Evolutionary conservation across 2,113 vertebrate species (phyloP).

Genomic region (Strix uralensis): DNA sequence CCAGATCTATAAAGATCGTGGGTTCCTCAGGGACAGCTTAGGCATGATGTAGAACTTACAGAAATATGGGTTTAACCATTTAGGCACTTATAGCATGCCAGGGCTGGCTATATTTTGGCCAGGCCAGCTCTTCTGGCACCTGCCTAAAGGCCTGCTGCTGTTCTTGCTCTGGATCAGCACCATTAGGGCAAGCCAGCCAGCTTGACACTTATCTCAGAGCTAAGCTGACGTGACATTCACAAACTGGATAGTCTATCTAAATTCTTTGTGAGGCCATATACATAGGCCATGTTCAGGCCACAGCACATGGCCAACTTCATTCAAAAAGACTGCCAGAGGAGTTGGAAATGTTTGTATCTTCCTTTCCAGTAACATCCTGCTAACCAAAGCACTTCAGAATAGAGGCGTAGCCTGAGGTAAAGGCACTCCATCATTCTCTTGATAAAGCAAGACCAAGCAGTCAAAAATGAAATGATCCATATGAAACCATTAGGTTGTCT

Average conservation of each 20-base stretch:
- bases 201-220: neutral
- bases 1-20: neutral
- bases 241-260: neutral
- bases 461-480: neutral
- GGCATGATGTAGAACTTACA: neutral
- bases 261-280: neutral
- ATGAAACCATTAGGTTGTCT: neutral
- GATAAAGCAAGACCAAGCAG: neutral
- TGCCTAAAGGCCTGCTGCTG: neutral
- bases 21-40: neutral
- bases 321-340: neutral
- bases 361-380: neutral
- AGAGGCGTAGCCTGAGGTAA: neutral
- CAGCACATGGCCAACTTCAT: neutral
- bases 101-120: neutral
- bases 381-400: neutral
- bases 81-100: neutral
- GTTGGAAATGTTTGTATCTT: neutral
- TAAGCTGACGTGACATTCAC: neutral
- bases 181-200: fast-evolving
- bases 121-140: neutral
- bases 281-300: neutral
- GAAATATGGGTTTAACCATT: neutral
- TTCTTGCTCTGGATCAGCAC: neutral
- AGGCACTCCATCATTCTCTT: neutral